Evolutionary conservation across 2,113 vertebrate species (phyloP), one percentile per base, ranked within the genome.

Genomic region (Lagopus muta): DNA sequence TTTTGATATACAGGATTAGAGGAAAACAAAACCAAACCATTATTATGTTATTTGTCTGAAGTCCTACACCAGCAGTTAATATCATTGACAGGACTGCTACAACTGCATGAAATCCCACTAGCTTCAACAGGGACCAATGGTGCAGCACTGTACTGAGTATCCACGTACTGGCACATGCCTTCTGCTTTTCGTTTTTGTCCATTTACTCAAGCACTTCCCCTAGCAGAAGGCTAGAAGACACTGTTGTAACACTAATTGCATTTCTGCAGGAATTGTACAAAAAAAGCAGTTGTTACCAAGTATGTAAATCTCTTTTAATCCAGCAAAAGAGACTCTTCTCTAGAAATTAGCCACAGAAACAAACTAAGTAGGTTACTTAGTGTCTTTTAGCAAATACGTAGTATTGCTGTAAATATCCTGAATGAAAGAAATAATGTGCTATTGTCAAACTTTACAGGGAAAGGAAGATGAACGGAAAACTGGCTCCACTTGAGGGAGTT

Each of bases 261-360:
- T 78, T 91, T 84, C 45, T 21, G 38, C 38, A 85, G 66, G 50
- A 60, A 92, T 30, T 66, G 80, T 76, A 90, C 62, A 81, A 57
- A 73, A 57, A 7, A 58, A 32, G 0, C 9, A 67, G 38, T 60
- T 50, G 13, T 61, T 70, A 55, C 7, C 34, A 72, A n/a, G 62
- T 11, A 13, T 50, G 5, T 30, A 54, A 62, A 8, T 65, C 30
- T 48, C 38, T 79, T 55, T 83, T 57, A 88, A 67, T 54, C 61
- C 69, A 70, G 69, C 38, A 77, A 70, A 91, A 67, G 67, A 76
- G 69, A 76, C 40, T 62, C 57, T 21, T 17, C 38, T 80, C 43
- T 52, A 43, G 36, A 61, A 52, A 77, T n/a, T 30, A 76, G 30
- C 38, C 66, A 60, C 13, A 71, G 74, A 60, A 82, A 48, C 38